A percentile compares a stretch with the other conserved stretches of the same genome.
These are phyloP conservation scores for Megathymus violae DNA, from an alignment of 1,140 invertebrate species.

Conservation along the genomic window DNA sequence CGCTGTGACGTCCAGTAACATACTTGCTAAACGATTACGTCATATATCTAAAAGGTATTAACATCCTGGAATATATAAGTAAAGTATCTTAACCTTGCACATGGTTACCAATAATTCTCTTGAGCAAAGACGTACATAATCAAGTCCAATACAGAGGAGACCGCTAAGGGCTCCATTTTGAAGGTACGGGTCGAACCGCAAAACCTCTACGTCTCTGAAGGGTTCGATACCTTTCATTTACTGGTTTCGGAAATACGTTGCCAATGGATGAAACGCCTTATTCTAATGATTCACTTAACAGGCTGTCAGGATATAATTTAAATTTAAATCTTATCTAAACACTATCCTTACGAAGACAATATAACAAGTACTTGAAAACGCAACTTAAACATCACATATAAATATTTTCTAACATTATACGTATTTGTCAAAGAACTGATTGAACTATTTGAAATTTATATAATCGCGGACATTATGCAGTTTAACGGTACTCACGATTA, in stretches of 20 bases:
- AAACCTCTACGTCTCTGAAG: constrained; percentile 3
- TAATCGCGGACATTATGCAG: too few species aligned
- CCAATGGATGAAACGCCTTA: not conserved
- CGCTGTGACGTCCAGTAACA: too few species aligned
- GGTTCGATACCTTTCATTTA: constrained; percentile 4
- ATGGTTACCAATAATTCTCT: not conserved
- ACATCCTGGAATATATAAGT: not conserved
- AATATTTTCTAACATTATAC: too few species aligned
- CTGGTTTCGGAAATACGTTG: not conserved
- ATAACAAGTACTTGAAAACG: too few species aligned
- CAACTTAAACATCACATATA: too few species aligned
- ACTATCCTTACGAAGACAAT: too few species aligned
- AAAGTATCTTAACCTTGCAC: not conserved
- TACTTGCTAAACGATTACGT: too few species aligned
- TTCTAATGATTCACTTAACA: not conserved
- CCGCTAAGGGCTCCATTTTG: constrained; percentile 10
- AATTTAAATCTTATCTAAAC: not conserved
- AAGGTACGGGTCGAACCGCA: constrained; percentile 11
- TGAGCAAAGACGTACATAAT: constrained; percentile 8
- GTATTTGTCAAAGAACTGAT: too few species aligned
- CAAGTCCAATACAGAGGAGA: constrained; percentile 5
- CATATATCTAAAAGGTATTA: not conserved
- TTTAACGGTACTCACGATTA: too few species aligned
- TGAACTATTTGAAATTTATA: too few species aligned
- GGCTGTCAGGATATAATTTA: not conserved